Evolutionary conservation across 1,140 invertebrate species (phyloP).

Genomic region (Cyclargus thomasi): DNA sequence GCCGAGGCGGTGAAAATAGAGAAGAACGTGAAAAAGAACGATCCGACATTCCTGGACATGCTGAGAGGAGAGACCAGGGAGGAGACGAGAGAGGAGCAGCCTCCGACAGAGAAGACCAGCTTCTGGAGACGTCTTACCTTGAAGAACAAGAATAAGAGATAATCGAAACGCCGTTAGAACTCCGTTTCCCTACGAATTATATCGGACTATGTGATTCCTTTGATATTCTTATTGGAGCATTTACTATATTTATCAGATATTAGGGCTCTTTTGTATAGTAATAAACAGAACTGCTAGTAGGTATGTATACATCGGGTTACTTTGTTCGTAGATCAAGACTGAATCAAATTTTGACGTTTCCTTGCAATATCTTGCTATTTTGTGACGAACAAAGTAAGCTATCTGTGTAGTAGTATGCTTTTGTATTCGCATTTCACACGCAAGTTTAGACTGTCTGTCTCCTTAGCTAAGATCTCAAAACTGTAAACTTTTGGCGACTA

Average conservation of each 20-base stretch:
- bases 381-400: no score
- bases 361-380: no score
- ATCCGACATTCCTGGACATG: constrained; percentile 83
- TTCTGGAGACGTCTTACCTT: constrained; percentile 84
- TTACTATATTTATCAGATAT: not conserved
- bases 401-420: no score
- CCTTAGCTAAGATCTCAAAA: no score
- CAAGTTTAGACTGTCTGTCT: no score
- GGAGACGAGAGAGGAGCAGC: constrained; percentile 75
- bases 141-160: constrained; percentile 83
- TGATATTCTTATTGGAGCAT: constrained; percentile 3
- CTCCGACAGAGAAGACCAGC: constrained; percentile 79
- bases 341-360: no score
- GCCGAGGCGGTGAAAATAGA: constrained; percentile 81
- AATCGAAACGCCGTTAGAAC: constrained; percentile 47
- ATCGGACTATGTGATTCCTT: not conserved
- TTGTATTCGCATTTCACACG: no score
- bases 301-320: no score
- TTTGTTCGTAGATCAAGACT: no score
- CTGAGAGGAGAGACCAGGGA: constrained; percentile 77
- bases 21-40: constrained; percentile 77
- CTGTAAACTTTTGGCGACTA: no score
- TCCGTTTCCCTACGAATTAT: constrained; percentile 20
- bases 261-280: no score
- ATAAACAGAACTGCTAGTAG: no score